phyloP scores from a whole-genome alignment of 2,888 invertebrate species.

The Bombylius major region DNA sequence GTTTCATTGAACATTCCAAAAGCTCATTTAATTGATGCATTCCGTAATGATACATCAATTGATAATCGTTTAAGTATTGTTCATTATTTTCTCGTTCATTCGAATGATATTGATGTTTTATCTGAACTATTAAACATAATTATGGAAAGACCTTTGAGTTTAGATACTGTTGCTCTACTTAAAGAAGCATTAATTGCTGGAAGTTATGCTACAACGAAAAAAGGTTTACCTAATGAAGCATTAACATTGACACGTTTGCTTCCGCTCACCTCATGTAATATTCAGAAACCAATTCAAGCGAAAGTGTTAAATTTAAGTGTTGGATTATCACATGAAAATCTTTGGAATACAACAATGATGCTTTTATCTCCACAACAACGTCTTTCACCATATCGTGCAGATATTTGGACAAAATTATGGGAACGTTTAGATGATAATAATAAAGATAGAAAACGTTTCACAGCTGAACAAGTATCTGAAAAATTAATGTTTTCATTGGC shows the following conservation, averaged over 20 bases:
- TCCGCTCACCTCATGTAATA: constrained; percentile 50
- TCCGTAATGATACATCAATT: constrained; percentile 50
- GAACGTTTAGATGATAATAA: constrained; percentile 50
- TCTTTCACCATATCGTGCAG: constrained; percentile 66
- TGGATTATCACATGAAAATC: constrained; percentile 56
- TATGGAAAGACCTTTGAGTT: constrained; percentile 46
- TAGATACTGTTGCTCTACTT: constrained; percentile 46
- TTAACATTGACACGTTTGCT: constrained; percentile 52
- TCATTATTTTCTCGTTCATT: constrained; percentile 70
- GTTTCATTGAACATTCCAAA: constrained; percentile 52
- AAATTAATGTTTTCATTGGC: constrained; percentile 67
- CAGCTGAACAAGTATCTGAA: constrained; percentile 57
- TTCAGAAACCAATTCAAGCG: constrained; percentile 32
- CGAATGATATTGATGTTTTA: constrained; percentile 58
- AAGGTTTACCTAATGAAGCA: constrained; percentile 60
- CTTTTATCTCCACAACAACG: constrained; percentile 72
- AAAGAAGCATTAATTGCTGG: constrained; percentile 72
- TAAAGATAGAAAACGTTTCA: constrained; percentile 49
- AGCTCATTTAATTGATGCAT: constrained; percentile 54
- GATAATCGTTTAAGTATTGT: constrained; percentile 68
- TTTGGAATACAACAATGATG: constrained; percentile 75
- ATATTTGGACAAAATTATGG: constrained; percentile 76
- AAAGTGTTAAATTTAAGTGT: constrained; percentile 42
- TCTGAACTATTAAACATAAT: constrained; percentile 55
- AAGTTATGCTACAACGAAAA: constrained; percentile 56